Evolutionary conservation across 2,888 invertebrate species (phyloP), one percentile per base, ranked within the genome.

Genomic region (Pharmacophagus antenor): DNA sequence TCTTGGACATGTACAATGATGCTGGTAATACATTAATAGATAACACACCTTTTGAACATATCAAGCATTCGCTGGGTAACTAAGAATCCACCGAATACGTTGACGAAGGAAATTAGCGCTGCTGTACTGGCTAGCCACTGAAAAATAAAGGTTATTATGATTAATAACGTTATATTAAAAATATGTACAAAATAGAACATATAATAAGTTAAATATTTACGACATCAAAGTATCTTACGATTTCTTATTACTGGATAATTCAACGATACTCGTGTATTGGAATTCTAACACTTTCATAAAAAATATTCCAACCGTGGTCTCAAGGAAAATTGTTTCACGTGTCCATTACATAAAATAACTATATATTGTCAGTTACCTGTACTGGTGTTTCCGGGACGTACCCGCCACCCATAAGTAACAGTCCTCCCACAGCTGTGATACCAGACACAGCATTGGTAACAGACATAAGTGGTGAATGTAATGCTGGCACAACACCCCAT

Each of bases 381-480:
- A 95, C 93, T 4, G 95, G 92, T 66, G 95, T 95, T 50, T 94
- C 93, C 0, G 95, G 96, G 63, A 93, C 88, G 71, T 94, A 93
- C 0, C 95, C 95, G 12, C 97, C 97, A 63, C 95, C 95, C 97
- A 97, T 97, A 55, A 97, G 91, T 64, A 97, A 86, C 66, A 97
- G 85, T 0, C 97, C 97, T 54, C 97, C 97, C n/a, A 97, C 97
- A 18, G 97, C 96, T 1, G 97, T 97, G 74, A 97, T 96, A 25
- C 96, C 97, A 10, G 96, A 96, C 73, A 97, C 95, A 63, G 97
- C 97, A 82, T 97, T 97, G 5, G 97, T 97, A 37, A 97, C 97
- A 0, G 96, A 96, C 97, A 97, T 97, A 23, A 97, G 92, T 0
- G 97, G 97, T 0, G 96, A 96, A 88, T 97, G 97, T 21, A 97